Evolutionary conservation across 1,140 invertebrate species (phyloP), one percentile per base, ranked within the genome.

Genomic region (Bombus superbus): DNA sequence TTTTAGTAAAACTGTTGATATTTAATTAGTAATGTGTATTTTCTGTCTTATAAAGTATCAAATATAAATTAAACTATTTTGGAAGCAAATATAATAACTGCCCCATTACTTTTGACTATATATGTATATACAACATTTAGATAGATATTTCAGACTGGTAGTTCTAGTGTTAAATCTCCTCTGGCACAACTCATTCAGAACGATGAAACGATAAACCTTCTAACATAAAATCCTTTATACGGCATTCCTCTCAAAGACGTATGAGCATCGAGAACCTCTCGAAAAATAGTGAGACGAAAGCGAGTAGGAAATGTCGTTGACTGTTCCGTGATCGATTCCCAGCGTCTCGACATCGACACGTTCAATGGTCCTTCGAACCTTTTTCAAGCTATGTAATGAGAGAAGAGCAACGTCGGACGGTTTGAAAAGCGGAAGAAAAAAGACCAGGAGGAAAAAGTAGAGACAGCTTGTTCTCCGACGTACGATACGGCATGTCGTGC

Each of bases 401-500:
- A 64, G 79, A 53, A 81, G 79, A 85, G 79, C 75, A 59, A 81
- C 84, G 79, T 86, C 57, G 72, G 42, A 40, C 64, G 71, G 53
- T 57, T 76, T 57, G 73, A 57, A 78, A 86, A 64, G 81, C 38
- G 40, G 66, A 64, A 71, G 81, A 32, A 9, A 35, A 15, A 40
- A n/a, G 59, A 62, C 11, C 28, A 62, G 9, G 28, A 11, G 28
- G 35, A 35, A 62, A 38, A 69, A 64, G 66, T 62, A 47, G n/a
- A 38, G 74, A 22, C 66, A 83, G 38, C 62, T 59, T 32, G 76
- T 64, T 69, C 35, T 15, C 28, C 53, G 53, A 59, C 72, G 57
- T 42, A 69, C 76, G 92, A 93, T 88, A 88, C 66, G 86, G 91
- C 91, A 86, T 89, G 86, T 62, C 62, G 53, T 3, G 57, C 32